Percentiles rank a stretch among this genome's conserved stretches.
phyloP scores from a whole-genome alignment of 1,140 invertebrate genomes.

The Sarcophaga bullata region DNA sequence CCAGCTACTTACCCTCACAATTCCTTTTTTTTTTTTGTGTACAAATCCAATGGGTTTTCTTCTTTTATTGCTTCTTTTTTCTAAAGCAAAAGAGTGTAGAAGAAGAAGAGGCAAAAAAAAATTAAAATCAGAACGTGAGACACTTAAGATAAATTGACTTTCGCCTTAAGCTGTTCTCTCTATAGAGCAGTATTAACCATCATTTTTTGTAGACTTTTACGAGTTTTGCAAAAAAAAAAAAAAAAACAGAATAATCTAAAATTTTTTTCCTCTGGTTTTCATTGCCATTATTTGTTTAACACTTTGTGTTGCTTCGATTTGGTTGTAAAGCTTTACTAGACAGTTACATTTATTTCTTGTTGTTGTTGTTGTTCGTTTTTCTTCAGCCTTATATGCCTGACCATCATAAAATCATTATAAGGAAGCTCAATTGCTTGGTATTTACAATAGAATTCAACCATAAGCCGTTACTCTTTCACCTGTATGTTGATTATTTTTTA shows the following conservation, averaged over 20 bases:
- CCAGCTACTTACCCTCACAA: slow-evolving; percentile 36
- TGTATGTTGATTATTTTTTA: neutral
- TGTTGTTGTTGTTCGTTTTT: neutral
- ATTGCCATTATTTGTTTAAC: neutral
- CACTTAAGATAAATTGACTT: slow-evolving; percentile 41
- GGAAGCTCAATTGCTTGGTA: slow-evolving; percentile 34
- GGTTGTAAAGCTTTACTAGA: neutral
- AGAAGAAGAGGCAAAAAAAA: neutral
- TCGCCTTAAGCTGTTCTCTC: slow-evolving; percentile 15
- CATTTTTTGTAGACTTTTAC: neutral
- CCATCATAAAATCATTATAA: slow-evolving; percentile 40
- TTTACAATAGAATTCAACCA: slow-evolving; percentile 24
- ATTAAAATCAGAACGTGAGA: slow-evolving; percentile 41
- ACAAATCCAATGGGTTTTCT: neutral
- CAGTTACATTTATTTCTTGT: neutral
- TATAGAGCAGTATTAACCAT: neutral
- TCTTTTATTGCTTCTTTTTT: neutral
- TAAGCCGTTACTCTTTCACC: slow-evolving; percentile 40
- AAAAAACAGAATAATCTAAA: neutral
- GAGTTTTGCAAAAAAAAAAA: neutral
- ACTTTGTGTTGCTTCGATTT: neutral
- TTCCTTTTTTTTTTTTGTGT: neutral
- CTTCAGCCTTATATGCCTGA: neutral
- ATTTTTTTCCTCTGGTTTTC: neutral
- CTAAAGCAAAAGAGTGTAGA: neutral